A percentile compares a stretch with the other conserved stretches of the same genome.
Evolutionary conservation across 2,113 vertebrate species (phyloP).

Genomic region (Pseudois nayaur): DNA sequence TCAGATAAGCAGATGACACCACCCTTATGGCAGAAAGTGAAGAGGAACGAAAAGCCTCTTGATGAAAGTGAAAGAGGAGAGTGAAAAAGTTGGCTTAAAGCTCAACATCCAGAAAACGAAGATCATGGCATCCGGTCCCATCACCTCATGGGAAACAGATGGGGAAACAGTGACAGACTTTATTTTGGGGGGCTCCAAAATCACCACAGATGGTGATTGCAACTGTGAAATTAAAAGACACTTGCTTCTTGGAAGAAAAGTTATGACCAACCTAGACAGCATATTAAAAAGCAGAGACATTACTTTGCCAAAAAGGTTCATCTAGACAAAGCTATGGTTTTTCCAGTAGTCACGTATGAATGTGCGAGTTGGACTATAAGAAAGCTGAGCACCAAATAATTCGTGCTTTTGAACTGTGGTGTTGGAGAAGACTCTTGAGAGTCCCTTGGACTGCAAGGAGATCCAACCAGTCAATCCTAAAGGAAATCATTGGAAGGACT

Average conservation of each 20-base stretch:
- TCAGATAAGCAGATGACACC: neutral
- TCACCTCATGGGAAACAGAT: neutral
- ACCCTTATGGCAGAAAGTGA: rapidly evolving
- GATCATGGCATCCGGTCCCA: neutral
- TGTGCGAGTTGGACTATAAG: neutral
- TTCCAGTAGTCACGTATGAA: neutral
- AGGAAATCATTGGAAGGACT: neutral
- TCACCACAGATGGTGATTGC: neutral
- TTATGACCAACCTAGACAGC: neutral
- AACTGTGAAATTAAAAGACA: neutral
- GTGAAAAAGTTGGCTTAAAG: neutral
- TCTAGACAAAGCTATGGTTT: neutral
- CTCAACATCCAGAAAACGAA: neutral
- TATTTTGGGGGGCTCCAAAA: neutral
- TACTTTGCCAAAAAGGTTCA: neutral
- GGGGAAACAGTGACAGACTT: neutral
- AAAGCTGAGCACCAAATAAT: neutral
- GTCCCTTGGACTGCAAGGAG: neutral
- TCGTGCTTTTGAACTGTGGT: neutral
- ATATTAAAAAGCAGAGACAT: neutral
- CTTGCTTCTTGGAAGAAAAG: neutral
- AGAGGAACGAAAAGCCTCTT: neutral
- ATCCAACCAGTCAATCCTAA: neutral
- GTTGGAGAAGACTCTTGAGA: neutral
- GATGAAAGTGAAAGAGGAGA: neutral